A percentile compares a stretch with the other conserved stretches of the same genome.
These are phyloP conservation scores for Oncopeltus fasciatus DNA, from an alignment of 1,140 invertebrate species.

Conservation along the genomic window DNA sequence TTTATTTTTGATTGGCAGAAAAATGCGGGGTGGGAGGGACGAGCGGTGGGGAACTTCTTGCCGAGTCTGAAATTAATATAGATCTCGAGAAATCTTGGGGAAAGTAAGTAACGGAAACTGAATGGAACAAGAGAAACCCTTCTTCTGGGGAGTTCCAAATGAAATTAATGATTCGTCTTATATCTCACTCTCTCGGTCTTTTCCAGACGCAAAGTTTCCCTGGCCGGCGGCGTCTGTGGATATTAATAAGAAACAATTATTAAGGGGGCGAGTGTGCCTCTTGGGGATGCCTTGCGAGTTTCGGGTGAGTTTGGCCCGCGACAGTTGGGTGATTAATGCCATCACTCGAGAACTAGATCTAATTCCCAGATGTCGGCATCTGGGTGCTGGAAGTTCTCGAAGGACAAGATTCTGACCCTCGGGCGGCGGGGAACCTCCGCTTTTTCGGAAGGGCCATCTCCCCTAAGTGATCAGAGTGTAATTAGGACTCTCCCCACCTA, in stretches of 20 bases:
- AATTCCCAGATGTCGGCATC: conserved; percentile 3
- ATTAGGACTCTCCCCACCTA: neutral
- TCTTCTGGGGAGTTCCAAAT: neutral
- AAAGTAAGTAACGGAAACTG: neutral
- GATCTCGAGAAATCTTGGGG: neutral
- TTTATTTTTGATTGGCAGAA: too few species aligned
- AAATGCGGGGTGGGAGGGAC: too few species aligned
- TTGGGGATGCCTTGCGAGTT: neutral
- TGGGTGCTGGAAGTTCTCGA: neutral
- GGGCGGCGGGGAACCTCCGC: neutral
- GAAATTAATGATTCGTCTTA: conserved; percentile 8
- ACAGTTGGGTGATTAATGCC: conserved; percentile 17
- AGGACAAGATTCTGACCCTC: neutral
- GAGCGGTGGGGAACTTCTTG: neutral
- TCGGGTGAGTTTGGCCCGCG: conserved; percentile 1
- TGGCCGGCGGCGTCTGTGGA: neutral
- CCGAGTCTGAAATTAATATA: neutral
- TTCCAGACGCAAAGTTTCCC: neutral
- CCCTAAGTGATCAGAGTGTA: conserved; percentile 6
- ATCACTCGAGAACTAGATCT: neutral
- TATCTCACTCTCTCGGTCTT: neutral
- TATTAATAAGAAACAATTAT: conserved; percentile 19
- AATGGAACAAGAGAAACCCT: neutral
- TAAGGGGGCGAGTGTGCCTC: neutral
- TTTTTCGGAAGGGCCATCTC: neutral